Evolutionary conservation across 2,113 vertebrate genomes (phyloP), one percentile per base, ranked within the genome.

Genomic region (Oceanodroma tethys): DNA sequence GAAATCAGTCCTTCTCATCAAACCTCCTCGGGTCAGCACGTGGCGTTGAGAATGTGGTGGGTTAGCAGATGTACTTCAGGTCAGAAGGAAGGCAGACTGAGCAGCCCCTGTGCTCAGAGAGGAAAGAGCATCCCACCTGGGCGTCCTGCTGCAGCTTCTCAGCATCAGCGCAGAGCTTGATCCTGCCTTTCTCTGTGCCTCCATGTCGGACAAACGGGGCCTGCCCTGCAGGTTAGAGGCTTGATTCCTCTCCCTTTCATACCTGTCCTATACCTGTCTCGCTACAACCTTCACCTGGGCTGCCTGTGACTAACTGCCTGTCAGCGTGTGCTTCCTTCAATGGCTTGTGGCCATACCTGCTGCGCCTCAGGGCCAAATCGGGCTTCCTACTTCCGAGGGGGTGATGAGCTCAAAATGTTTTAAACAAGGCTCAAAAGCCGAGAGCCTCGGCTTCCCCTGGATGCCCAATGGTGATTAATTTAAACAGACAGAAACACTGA

Each of bases 1-100:
- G 96, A 98, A 97, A 96, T 87, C 91, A 97, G 98, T 98, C 97
- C 94, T 93, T 96, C 92, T 89, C 97, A 96, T 96, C 97, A 62
- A 92, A 96, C 95, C 93, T 97, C 93, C 93, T 93, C 91, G 95
- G 97, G 97, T 98, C 97, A 97, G 53, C 43, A 72, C 5, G 12
- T 86, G 91, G 67, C 56, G 32, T 4, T 73, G 34, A 5, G 59
- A 67, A 25, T 66, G 83, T 9, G 34, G 16, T 50, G 52, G 45
- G 70, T 67, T 72, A 85, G 27, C 63, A 83, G 34, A 34, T 45
- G 42, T 76, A 18, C 42, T 78, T 88, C 20, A 62, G 81, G 63
- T 42, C 56, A 82, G 60, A 56, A 86, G 34, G 8, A 59, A 73
- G 48, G n/a, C 26, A 47, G 50, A 34, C 14, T 0, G 7, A 52